These are phyloP conservation scores for Pristionchus exspectatus DNA, from an alignment of 2,888 invertebrate species.

Conservation along the genomic window DNA sequence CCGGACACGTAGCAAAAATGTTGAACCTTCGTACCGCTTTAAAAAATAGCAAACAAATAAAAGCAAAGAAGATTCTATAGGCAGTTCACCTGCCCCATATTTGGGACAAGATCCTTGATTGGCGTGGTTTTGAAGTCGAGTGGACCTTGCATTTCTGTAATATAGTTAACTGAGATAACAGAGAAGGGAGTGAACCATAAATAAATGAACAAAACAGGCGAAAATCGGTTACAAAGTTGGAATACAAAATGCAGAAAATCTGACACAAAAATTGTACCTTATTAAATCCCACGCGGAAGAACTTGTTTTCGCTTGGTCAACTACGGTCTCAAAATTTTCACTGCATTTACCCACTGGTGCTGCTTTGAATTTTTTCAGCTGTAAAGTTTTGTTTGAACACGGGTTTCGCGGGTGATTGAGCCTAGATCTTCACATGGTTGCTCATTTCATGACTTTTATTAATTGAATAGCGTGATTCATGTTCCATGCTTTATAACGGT, in stretches of 20 bases:
- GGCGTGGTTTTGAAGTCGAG: conserved; percentile 53
- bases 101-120: conserved; percentile 58
- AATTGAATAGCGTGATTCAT: neutral
- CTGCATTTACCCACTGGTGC: neutral
- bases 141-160: neutral
- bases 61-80: too few species aligned
- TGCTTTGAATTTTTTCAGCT: neutral
- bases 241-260: neutral
- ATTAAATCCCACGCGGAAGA: neutral
- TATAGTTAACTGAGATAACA: neutral
- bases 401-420: neutral
- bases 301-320: neutral
- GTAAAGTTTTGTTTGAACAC: neutral
- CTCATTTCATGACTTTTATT: neutral
- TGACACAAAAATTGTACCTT: neutral
- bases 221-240: neutral
- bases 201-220: neutral
- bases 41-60: too few species aligned
- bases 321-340: neutral
- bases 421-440: neutral
- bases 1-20: too few species aligned
- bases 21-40: too few species aligned
- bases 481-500: neutral
- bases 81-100: conserved; percentile 57
- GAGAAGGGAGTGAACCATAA: neutral